These are phyloP conservation scores for Pimephales promelas DNA, from an alignment of 2,113 vertebrate species.

Conservation along the genomic window DNA sequence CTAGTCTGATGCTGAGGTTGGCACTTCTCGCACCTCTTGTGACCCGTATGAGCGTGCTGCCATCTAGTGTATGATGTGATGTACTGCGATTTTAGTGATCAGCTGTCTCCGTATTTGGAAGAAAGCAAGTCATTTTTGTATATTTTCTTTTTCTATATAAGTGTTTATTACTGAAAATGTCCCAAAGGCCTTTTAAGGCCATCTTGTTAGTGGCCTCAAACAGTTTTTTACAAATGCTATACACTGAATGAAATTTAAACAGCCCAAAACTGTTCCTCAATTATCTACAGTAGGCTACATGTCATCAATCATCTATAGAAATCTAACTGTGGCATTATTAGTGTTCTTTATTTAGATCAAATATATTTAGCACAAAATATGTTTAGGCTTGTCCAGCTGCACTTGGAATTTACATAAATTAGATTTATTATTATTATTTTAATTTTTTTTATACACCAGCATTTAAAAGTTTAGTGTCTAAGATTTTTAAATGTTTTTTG, in stretches of 20 bases:
- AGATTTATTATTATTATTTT: no score
- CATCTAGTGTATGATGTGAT: constrained; percentile 51
- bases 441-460: background rate
- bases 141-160: background rate
- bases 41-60: constrained; percentile 40
- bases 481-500: background rate
- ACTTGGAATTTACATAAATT: no score
- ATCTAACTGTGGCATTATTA: no score
- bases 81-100: background rate
- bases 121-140: background rate
- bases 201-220: background rate
- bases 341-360: no score
- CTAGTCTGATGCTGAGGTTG: constrained; percentile 19
- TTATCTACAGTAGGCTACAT: no score
- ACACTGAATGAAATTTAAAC: no score
- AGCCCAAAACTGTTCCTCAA: no score
- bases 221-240: no score
- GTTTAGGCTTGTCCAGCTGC: no score
- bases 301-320: no score
- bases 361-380: no score
- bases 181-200: background rate
- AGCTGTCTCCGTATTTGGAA: background rate
- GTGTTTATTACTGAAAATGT: background rate
- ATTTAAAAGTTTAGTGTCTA: background rate
- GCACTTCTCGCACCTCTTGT: background rate